Evolutionary conservation across 2,888 invertebrate species (phyloP), one percentile per base, ranked within the genome.

Genomic region (Sphaerophoria rueppellii): DNA sequence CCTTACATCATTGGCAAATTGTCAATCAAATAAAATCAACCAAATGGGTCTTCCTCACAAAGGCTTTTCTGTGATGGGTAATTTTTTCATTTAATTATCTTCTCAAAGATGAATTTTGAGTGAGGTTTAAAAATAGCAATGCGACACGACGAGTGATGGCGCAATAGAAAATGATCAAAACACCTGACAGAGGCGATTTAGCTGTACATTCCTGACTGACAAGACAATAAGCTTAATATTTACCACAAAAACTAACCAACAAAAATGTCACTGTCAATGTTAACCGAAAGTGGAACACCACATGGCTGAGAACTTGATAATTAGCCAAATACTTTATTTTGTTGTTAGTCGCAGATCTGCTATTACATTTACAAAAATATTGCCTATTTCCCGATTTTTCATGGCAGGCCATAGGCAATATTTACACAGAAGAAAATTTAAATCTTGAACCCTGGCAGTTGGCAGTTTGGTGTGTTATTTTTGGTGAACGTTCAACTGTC

Each of bases 251-350:
- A 4, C 52, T 24, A 48, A 69, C 46, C 43, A 52, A 82, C 43
- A 67, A 67, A 72, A 82, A 67, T 82, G 72, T 82, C 77, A 82
- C 67, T 82, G 82, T 77, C 82, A 82, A 77, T 82, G 82, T 58
- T 78, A 78, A 79, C 70, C 48, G 78, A 82, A 82, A 78, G 82
- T 82, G 70, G 78, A 24, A 24, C 24, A 78, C 78, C 78, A 58
- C 35, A 63, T 73, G 37, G 57, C 11, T 12, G 63, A 70, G 63
- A 65, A 46, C 58, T 82, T 82, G 82, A 78, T 57, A 78, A n/a
- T 40, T 24, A 16, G 82, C 82, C 82, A 82, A 69, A 48, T 43
- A 40, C 24, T 24, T 24, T 34, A 14, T 54, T 14, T 73, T 52
- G 11, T 50, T 34, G 4, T 58, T 58, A 11, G 11, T 16, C 0